Evolutionary conservation across 2,797 vertebrate species (phyloP), one percentile per base, ranked within the genome.

Genomic region (Channa striata): DNA sequence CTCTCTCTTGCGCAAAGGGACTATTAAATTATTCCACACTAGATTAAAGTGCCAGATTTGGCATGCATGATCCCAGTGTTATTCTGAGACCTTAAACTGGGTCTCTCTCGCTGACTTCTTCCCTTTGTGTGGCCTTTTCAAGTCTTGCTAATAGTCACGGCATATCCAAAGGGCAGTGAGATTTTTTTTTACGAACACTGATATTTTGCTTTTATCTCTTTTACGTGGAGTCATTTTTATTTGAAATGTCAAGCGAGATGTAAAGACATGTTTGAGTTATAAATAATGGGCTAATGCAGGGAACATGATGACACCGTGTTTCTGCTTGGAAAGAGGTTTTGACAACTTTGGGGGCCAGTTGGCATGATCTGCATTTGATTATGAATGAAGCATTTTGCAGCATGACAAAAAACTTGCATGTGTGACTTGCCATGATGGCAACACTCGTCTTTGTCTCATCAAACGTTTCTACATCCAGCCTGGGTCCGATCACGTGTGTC

Each of bases 371-470:
- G 75, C 86, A 77, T 80, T 76, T 77, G 64, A 68, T 37, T 50
- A 13, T 56, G 82, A 89, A 80, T 72, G 72, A 76, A 79, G 83
- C 83, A 91, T 88, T 83, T 80, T 89, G 76, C 54, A 82, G 89
- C 87, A 90, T 89, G 89, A 61, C 11, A 49, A 49, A 49, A 49
- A 52, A 70, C 48, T 57, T 79, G 87, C 89, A 89, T 86, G 88
- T 80, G 19, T 75, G 58, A 76, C 42, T 64, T 30, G 67, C 68
- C 72, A 20, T 40, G 34, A 63, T 12, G 39, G 48, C 67, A 36
- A 62, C 20, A 7, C 25, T 68, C 59, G 37, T 78, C 33, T 67
- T 48, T 68, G 34, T 70, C 50, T 59, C 33, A 1, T 57, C 47
- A 17, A 49, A 63, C 34, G 58, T 74, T 49, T 69, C 65, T 11